Evolutionary conservation across 1,140 invertebrate genomes (phyloP), one percentile per base, ranked within the genome.

Genomic region (Ceratitis capitata): DNA sequence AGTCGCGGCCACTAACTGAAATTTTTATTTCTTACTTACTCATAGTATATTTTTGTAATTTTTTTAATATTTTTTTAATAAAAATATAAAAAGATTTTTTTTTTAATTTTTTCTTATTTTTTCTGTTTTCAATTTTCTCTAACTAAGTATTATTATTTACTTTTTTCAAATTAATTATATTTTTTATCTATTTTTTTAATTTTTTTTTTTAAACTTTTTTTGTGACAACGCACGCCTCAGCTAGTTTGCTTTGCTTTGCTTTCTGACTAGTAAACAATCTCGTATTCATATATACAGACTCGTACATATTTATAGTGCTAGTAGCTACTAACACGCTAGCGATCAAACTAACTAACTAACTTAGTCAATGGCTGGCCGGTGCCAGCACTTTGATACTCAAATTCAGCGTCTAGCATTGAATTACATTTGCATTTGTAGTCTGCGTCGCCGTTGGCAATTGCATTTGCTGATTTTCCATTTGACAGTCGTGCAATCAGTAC

Each of bases 401-500:
- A 45, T 78, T 10, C 39, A 45, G n/a, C 69, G 69, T 78, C 69
- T 78, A 78, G 69, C 69, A 78, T 78, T 78, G 69, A 78, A 78
- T 78, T 78, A 78, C 69, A 42, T 78, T 78, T 78, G 69, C 69
- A 78, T 78, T 78, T 45, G 39, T 61, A 26, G n/a, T 19, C 69
- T 74, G n/a, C 29, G 19, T 45, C 39, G 69, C 32, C 35, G 39
- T 5, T 45, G 42, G 69, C 32, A n/a, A 78, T 45, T 78, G 69
- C 69, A 78, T 78, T 78, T 78, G 64, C 69, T n/a, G 45, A 45
- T 45, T 78, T 45, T 47, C 39, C 16, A 69, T 69, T 69, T 69
- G 61, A 12, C 35, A 78, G 19, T 45, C 32, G 39, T 10, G n/a
- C 19, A 10, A 14, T 5, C 32, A 32, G 61, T 32, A 16, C 64